A percentile compares a stretch with the other conserved stretches of the same genome.
Evolutionary conservation across 1,140 invertebrate genomes (phyloP).

Genomic region (Heliconius himera): DNA sequence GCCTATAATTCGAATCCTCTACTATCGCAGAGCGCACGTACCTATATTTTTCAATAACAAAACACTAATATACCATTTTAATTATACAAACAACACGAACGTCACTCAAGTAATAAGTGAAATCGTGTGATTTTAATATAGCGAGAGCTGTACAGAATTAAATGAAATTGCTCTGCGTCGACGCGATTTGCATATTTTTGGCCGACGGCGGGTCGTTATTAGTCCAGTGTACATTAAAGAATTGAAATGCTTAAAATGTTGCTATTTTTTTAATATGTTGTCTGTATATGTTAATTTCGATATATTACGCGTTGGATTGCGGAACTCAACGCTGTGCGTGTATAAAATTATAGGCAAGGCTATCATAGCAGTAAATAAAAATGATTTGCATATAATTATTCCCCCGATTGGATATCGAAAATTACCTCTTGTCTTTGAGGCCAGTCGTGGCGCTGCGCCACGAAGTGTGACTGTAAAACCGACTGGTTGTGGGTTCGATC

Average conservation of each 20-base stretch:
- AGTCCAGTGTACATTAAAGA: slow-evolving; percentile 6
- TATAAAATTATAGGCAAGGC: no score
- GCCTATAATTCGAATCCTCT: no score
- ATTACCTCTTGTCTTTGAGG: no score
- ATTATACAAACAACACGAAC: slow-evolving; percentile 14
- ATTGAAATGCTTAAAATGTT: not conserved
- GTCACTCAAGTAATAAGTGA: slow-evolving; percentile 28
- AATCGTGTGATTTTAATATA: slow-evolving; percentile 31
- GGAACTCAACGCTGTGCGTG: not conserved
- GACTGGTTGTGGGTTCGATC: no score
- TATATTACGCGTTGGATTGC: not conserved
- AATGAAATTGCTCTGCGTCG: slow-evolving; percentile 22
- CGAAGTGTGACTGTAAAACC: no score
- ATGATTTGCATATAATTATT: no score
- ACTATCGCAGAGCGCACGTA: no score
- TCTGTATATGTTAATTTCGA: not conserved
- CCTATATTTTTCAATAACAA: not conserved
- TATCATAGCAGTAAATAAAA: no score
- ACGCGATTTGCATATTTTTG: slow-evolving; percentile 21
- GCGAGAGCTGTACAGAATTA: slow-evolving; percentile 22
- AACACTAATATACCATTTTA: not conserved
- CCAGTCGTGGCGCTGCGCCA: no score
- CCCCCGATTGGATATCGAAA: no score
- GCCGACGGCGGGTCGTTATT: slow-evolving; percentile 17
- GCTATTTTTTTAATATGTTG: not conserved